These are phyloP conservation scores for Thereva unica DNA, from an alignment of 2,888 invertebrate species.

Conservation along the genomic window DNA sequence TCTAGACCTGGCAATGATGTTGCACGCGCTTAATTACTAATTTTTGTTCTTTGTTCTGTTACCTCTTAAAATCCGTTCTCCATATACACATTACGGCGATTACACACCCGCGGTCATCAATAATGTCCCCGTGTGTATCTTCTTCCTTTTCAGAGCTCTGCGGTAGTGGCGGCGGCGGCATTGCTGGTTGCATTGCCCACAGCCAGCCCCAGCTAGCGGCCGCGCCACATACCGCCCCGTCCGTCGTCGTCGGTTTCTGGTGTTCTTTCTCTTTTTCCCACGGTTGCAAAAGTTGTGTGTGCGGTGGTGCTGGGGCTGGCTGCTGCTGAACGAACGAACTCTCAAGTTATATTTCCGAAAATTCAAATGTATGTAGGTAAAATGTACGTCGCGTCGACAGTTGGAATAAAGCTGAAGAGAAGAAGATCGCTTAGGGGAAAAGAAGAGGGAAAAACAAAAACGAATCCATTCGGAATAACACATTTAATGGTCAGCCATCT, in stretches of 20 bases:
- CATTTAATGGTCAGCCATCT: conserved; percentile 28
- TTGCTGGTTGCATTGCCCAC: too few species aligned
- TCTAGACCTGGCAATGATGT: too few species aligned
- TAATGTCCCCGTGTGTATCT: too few species aligned
- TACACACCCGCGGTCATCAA: too few species aligned
- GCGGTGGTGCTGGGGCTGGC: background rate
- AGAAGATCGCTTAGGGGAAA: background rate
- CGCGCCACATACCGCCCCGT: background rate
- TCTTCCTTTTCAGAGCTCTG: too few species aligned
- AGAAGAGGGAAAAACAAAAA: background rate
- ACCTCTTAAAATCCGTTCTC: too few species aligned
- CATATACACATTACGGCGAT: too few species aligned
- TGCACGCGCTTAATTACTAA: too few species aligned
- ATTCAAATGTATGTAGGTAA: conserved; percentile 5
- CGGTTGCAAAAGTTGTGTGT: too few species aligned
- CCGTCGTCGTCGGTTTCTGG: background rate
- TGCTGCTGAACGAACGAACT: conserved; percentile 5
- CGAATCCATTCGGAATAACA: conserved; percentile 4
- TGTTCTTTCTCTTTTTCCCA: conserved; percentile 24
- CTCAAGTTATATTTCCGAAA: conserved; percentile 27
- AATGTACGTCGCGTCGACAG: background rate
- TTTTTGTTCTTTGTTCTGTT: too few species aligned
- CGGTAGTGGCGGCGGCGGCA: too few species aligned
- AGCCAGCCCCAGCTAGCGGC: too few species aligned
- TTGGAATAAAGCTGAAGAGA: background rate